phyloP scores from a whole-genome alignment of 2,113 vertebrate genomes.

The Paracanthobrama guichenoti region DNA sequence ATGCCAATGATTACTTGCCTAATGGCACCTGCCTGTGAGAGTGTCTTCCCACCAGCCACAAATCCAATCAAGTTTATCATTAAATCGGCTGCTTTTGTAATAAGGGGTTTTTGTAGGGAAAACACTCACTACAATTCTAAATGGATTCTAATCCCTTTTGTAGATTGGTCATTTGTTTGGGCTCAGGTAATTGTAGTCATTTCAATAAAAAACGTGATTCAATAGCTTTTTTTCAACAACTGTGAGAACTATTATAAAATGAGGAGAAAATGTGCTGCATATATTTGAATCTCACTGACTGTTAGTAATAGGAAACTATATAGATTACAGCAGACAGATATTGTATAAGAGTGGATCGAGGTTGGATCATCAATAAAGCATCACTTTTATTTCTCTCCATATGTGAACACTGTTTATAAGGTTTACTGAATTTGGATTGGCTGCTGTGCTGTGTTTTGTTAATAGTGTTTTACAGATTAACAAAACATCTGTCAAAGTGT shows the following conservation, averaged over 20 bases:
- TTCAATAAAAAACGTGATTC: constrained; percentile 15
- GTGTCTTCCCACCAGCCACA: constrained; percentile 37
- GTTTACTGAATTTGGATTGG: neutral
- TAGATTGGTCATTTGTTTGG: constrained; percentile 24
- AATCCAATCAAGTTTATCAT: constrained; percentile 59
- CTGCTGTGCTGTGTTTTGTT: neutral
- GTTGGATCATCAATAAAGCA: neutral
- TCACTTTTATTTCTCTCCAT: neutral
- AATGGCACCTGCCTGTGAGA: constrained; percentile 49
- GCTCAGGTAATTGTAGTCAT: constrained; percentile 4
- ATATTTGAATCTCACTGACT: neutral
- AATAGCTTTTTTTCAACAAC: neutral
- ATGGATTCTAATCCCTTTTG: constrained; percentile 50
- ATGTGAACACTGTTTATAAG: neutral
- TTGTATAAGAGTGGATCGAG: neutral
- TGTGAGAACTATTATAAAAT: neutral
- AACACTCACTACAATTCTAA: constrained; percentile 27
- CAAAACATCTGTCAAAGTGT: neutral
- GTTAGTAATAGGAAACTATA: neutral
- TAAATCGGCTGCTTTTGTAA: constrained; percentile 45
- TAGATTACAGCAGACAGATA: neutral
- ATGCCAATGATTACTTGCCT: constrained; percentile 50
- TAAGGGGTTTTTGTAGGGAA: constrained; percentile 41
- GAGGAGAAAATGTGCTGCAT: neutral
- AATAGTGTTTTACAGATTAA: neutral